Evolutionary conservation across 37 sponge, comb jelly and placozoan genomes (phyloP).

Genomic region (Hexactinellida sp.): DNA sequence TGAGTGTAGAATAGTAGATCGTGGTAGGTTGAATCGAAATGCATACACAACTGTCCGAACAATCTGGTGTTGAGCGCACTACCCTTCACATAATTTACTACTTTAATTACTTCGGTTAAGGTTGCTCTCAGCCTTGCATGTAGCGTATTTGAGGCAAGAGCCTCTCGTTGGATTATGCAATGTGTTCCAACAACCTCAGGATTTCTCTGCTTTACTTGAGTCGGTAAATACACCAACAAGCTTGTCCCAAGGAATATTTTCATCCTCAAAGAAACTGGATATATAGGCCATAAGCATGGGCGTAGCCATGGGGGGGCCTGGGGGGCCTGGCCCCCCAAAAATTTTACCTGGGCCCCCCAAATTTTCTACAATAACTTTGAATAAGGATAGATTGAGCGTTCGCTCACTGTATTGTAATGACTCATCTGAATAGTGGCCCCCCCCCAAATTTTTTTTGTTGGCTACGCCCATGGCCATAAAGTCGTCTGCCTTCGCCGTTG

Average conservation of each 20-base stretch:
- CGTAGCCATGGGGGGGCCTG: too few relatives aligned
- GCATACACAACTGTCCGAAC: not conserved
- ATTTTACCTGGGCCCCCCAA: too few relatives aligned
- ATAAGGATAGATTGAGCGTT: too few relatives aligned
- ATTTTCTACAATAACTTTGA: too few relatives aligned
- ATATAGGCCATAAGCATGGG: not conserved
- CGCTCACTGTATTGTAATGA: too few relatives aligned
- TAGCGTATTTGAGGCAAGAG: not conserved
- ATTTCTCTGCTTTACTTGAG: not conserved
- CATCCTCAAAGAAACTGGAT: not conserved
- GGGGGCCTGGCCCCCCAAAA: too few relatives aligned
- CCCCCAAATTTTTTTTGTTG: too few relatives aligned
- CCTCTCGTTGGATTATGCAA: not conserved
- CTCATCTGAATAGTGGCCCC: too few relatives aligned
- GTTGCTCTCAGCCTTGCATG: not conserved
- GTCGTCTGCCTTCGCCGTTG: not conserved
- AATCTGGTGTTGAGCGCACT: not conserved
- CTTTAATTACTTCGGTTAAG: not conserved
- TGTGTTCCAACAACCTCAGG: not conserved
- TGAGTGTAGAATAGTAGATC: not conserved
- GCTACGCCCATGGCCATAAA: too few relatives aligned
- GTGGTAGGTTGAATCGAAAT: not conserved
- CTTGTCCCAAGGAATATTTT: not conserved
- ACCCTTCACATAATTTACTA: not conserved
- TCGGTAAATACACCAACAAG: not conserved